Evolutionary conservation across 2,888 invertebrate genomes (phyloP).

Genomic region (Helobdella robusta): DNA sequence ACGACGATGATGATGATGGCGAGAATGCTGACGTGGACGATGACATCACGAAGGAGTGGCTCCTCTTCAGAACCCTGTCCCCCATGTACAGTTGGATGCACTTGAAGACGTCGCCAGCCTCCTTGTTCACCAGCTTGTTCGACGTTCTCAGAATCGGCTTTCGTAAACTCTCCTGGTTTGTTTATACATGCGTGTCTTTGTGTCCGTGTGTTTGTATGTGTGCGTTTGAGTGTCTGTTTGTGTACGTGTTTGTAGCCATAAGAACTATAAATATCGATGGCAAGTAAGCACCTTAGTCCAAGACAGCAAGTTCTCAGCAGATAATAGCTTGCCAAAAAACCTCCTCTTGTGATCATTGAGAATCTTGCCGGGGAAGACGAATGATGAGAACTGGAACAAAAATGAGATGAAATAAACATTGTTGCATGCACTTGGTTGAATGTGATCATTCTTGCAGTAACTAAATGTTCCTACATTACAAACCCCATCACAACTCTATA

Average conservation of each 20-base stretch:
- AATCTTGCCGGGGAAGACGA: constrained; percentile 15
- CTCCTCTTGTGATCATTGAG: constrained; percentile 25
- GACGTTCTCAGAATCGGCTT: constrained; percentile 24
- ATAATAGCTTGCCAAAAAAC: constrained; percentile 21
- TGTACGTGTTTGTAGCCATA: neutral
- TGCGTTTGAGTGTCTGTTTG: no score
- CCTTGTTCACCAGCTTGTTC: constrained; percentile 13
- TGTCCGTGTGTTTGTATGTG: no score
- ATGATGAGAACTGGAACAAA: no score
- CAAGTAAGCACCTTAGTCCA: constrained; percentile 28
- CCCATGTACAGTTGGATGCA: constrained; percentile 28
- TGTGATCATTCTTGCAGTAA: no score
- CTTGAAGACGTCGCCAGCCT: constrained; percentile 19
- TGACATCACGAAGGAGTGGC: constrained; percentile 3
- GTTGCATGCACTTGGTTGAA: no score
- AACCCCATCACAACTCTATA: no score
- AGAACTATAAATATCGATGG: no score
- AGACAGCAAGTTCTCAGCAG: constrained; percentile 16
- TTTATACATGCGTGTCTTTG: no score
- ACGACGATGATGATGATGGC: neutral
- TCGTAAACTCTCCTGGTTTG: constrained; percentile 8
- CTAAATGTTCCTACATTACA: no score
- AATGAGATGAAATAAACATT: no score
- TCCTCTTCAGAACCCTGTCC: constrained; percentile 13
- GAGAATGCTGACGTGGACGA: neutral